Evolutionary conservation across 2,888 invertebrate species (phyloP).

Genomic region (Hirtodrosophila histrioides): DNA sequence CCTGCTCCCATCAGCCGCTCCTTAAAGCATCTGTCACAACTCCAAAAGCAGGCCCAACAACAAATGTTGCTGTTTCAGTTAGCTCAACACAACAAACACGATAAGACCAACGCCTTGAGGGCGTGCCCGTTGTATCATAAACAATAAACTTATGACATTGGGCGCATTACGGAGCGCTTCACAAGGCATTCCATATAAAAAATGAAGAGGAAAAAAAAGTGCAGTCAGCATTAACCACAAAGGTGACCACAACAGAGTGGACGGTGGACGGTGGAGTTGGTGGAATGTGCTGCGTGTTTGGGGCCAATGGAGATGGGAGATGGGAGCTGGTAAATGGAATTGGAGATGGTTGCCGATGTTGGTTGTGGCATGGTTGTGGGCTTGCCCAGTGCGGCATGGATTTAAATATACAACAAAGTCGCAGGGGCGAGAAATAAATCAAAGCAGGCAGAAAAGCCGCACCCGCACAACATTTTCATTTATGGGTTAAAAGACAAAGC

Average conservation of each 20-base stretch:
- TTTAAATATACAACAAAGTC: not conserved
- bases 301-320: conserved; percentile 38
- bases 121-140: conserved; percentile 57
- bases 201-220: conserved; percentile 26
- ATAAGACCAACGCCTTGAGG: conserved; percentile 35
- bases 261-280: not conserved
- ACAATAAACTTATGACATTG: conserved; percentile 62
- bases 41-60: conserved; percentile 11
- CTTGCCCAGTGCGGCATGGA: conserved; percentile 18
- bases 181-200: conserved; percentile 29
- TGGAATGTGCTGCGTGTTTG: conserved; percentile 55
- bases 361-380: conserved; percentile 25
- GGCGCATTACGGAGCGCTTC: conserved; percentile 37
- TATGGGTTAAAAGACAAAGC: not conserved
- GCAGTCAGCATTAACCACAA: conserved; percentile 39
- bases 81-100: not conserved
- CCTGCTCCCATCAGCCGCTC: conserved; percentile 5
- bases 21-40: conserved; percentile 17
- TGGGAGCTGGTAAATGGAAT: not conserved
- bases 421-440: conserved; percentile 38
- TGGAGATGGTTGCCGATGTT: conserved; percentile 10
- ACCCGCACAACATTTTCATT: conserved; percentile 12
- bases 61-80: conserved; percentile 5
- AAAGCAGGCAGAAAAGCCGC: conserved; percentile 40
- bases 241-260: conserved; percentile 35